phyloP scores from a whole-genome alignment of 1,140 invertebrate genomes.

The Bombus waltoni region DNA sequence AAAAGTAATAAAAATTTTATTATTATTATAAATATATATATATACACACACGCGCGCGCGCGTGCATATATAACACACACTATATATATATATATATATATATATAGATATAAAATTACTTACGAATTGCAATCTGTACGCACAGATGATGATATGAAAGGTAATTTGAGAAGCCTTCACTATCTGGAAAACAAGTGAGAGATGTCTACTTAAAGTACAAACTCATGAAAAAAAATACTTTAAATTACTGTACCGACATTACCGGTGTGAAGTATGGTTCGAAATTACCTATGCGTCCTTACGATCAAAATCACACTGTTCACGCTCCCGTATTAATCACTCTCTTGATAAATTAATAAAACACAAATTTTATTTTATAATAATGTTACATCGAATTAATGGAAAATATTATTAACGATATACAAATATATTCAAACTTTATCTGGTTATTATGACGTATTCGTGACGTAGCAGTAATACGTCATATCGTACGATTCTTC shows the following conservation, averaged over 20 bases:
- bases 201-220: slow-evolving; percentile 6
- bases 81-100: too few relatives aligned
- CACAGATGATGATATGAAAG: neutral
- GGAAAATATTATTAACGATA: neutral
- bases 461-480: slow-evolving; percentile 24
- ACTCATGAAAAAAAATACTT: slow-evolving; percentile 39
- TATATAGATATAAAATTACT: neutral
- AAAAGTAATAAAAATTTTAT: neutral
- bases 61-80: too few relatives aligned
- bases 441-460: neutral
- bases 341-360: neutral
- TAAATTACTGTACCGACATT: slow-evolving; percentile 14
- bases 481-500: slow-evolving; percentile 43
- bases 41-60: too few relatives aligned
- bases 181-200: neutral
- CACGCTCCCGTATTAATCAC: neutral
- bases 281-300: slow-evolving; percentile 14
- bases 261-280: slow-evolving; percentile 20
- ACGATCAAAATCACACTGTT: neutral
- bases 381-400: neutral
- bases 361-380: neutral
- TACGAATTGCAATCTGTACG: neutral
- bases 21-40: too few relatives aligned
- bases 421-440: slow-evolving; percentile 10
- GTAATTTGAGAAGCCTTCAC: neutral